Evolutionary conservation across 2,113 vertebrate species (phyloP), one percentile per base, ranked within the genome.

Genomic region (Chaetorhynchus papuensis): DNA sequence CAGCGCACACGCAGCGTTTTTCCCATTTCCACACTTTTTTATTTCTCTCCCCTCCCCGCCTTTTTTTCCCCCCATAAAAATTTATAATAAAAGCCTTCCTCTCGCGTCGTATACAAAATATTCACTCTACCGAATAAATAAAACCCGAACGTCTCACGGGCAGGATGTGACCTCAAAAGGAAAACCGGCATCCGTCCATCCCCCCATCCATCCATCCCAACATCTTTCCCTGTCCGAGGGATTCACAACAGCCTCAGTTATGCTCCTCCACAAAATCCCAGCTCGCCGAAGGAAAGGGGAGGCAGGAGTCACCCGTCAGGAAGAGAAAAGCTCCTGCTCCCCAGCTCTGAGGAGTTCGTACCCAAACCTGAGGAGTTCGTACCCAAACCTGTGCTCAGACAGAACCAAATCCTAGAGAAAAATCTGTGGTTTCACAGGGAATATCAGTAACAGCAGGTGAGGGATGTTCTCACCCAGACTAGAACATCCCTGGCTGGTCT

Each of bases 121-220:
- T 83, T 97, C 94, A 91, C 97, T 98, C 96, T 65, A 11, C 81
- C 31, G 86, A 98, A 98, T 98, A 98, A 98, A 98, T 98, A 97
- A 97, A 88, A 79, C 90, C 23, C 20, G 64, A 24, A 91, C 74
- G 50, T 47, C 96, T 77, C 41, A 47, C 94, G 80, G 97, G 91
- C 88, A 68, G 95, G 6, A 11, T 3, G 24, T 7, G 85, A 42
- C 21, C 90, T 39, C 81, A 0, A 16, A 53, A 72, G 60, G 19
- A 41, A 76, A 53, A 57, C 26, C 81, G 54, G 78, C 63, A 69
- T 30, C 65, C 68, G n/a, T 37, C 39, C 69, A 23, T 39, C 30
- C 44, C 33, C 20, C n/a, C 44, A 3, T 7, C 65, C 68, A 35
- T 37, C 39, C 69, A 23, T 39, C 30, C 35, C 33, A 16, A 30